Evolutionary conservation across 2,797 vertebrate species (phyloP), one percentile per base, ranked within the genome.

Genomic region (Oreonectes daqikongensis): DNA sequence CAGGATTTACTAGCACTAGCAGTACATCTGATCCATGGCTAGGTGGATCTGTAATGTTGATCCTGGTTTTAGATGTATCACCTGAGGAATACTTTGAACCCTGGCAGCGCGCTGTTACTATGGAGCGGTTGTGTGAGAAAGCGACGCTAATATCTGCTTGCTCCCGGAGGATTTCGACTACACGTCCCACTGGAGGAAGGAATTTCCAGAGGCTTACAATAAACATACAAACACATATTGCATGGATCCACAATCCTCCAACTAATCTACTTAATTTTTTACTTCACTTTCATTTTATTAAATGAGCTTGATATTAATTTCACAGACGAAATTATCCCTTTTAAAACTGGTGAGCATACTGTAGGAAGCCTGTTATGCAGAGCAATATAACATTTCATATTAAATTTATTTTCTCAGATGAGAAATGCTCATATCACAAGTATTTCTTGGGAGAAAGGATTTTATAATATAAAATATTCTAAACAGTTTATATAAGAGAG

Each of bases 41-140:
- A 68, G 55, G 17, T 38, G 65, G 55, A 77, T 69, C 44, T 77
- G 55, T 50, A 77, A 48, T 59, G 32, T 69, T 42, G 55, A 63
- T 70, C 66, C 32, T 12, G 55, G 55, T 50, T 77, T 50, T 50
- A 69, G 44, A 52, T 69, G 18, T 42, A 63, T 77, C 55, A 53
- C 57, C 75, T 63, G 44, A 70, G 67, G 75, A 77, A 70, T 77
- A 77, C 46, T 40, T 28, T 70, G 44, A 69, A 42, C 66, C 63
- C 42, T 63, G 22, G 35, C 28, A 48, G 72, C 24, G 35, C 14
- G 32, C 20, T 5, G 74, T 76, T 76, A 38, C 74, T 38, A 76
- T 69, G 55, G 65, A 60, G 28, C 5, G 12, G 5, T 69, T 17
- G 46, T 70, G 67, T 70, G 75, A 52, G 67, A 70, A 64, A 64